A percentile compares a stretch with the other conserved stretches of the same genome.
These are phyloP conservation scores for Orthosia cruda DNA, from an alignment of 2,888 invertebrate genomes.

Conservation along the genomic window DNA sequence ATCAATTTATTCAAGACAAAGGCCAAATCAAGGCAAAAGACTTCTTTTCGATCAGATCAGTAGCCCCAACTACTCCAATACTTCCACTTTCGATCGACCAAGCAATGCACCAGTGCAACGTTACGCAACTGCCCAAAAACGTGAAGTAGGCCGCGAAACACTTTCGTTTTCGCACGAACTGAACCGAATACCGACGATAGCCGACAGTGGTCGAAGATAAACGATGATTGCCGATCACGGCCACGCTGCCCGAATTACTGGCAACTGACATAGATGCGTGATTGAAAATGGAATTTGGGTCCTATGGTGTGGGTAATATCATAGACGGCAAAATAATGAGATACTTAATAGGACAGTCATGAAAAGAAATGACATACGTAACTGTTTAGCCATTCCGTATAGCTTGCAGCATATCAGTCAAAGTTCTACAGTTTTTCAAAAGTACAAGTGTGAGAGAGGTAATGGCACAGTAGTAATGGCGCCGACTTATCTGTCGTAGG, in stretches of 20 bases:
- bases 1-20: not conserved
- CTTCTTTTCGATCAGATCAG: conserved; percentile 20
- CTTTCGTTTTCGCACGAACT: conserved; percentile 85
- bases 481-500: too few species aligned
- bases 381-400: not conserved
- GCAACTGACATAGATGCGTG: conserved; percentile 55
- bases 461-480: too few species aligned
- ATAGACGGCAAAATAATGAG: conserved; percentile 1
- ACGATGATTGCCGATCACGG: conserved; percentile 58
- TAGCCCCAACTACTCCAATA: conserved; percentile 20
- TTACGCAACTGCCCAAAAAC: conserved; percentile 82
- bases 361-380: not conserved
- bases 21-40: conserved; percentile 5
- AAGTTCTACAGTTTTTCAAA: not conserved
- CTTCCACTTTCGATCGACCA: conserved; percentile 45
- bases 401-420: not conserved
- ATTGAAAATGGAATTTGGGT: conserved; percentile 44
- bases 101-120: conserved; percentile 70
- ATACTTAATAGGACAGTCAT: too few species aligned
- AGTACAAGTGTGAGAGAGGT: not conserved
- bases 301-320: conserved; percentile 17
- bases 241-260: conserved; percentile 54
- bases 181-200: conserved; percentile 54
- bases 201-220: conserved; percentile 55
- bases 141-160: conserved; percentile 83